phyloP scores from a whole-genome alignment of 2,797 vertebrate genomes.

The Alauda arvensis region DNA sequence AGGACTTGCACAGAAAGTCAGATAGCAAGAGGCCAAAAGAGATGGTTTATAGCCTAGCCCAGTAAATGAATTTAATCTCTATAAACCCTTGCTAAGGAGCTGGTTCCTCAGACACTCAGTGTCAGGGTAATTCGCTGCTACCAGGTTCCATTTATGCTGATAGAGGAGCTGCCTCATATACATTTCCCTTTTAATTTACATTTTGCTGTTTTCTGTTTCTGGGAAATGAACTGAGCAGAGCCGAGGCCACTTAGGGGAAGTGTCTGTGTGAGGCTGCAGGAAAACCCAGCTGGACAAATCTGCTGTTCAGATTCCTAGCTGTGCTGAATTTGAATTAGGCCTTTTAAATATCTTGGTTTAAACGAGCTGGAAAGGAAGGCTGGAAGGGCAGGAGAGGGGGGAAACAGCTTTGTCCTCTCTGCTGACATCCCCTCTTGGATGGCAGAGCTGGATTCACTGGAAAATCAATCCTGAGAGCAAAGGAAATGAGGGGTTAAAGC shows the following conservation, averaged over 20 bases:
- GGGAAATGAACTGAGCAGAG: background rate
- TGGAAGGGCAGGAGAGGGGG: background rate
- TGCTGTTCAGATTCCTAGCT: background rate
- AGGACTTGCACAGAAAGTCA: background rate
- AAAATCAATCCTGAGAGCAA: background rate
- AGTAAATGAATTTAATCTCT: background rate
- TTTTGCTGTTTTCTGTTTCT: slow-evolving; percentile 15
- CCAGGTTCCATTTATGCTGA: background rate
- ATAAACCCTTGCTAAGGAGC: background rate
- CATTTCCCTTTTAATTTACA: background rate
- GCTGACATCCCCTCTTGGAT: background rate
- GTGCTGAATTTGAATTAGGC: background rate
- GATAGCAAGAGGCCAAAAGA: background rate
- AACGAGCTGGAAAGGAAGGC: background rate
- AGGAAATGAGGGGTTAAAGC: background rate
- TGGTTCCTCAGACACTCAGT: background rate
- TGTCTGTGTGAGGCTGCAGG: background rate
- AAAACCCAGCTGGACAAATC: background rate
- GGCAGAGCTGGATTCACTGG: background rate
- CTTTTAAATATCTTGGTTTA: background rate
- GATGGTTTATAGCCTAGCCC: background rate
- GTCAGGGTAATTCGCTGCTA: background rate
- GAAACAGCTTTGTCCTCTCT: background rate
- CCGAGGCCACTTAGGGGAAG: background rate
- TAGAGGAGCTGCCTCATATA: background rate